A percentile compares a stretch with the other conserved stretches of the same genome.
phyloP scores from a whole-genome alignment of 2,888 invertebrate species.

The Pachymerium ferrugineum region DNA sequence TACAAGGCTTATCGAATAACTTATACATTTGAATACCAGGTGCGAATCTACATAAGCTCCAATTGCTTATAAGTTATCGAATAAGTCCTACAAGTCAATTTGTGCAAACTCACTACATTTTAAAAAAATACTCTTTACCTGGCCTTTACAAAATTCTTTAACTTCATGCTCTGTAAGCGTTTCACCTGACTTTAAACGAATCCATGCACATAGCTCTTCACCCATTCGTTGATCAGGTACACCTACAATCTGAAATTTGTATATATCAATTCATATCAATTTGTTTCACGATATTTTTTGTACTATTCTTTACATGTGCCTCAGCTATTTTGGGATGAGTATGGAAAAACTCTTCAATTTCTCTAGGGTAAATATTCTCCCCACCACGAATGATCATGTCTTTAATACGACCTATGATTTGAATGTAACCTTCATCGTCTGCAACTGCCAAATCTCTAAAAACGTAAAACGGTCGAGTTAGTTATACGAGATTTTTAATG shows the following conservation, averaged over 20 bases:
- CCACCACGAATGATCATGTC: constrained; percentile 54
- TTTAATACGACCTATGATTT: constrained; percentile 52
- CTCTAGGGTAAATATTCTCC: constrained; percentile 54
- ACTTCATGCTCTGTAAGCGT: constrained; percentile 57
- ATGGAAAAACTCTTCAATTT: constrained; percentile 52
- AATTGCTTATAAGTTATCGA: too few species aligned
- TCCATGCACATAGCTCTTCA: constrained; percentile 54
- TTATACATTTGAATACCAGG: too few species aligned
- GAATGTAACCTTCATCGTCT: constrained; percentile 48
- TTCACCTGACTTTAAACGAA: constrained; percentile 55
- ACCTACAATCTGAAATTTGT: constrained; percentile 45
- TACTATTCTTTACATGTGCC: constrained; percentile 49
- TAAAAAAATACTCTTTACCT: constrained; percentile 48
- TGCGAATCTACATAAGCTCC: too few species aligned
- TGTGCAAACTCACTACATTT: too few species aligned
- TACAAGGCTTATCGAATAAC: too few species aligned
- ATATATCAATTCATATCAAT: neutral
- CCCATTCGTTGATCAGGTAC: constrained; percentile 54
- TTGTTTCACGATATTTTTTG: constrained; percentile 46
- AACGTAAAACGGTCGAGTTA: too few species aligned
- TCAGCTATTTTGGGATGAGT: constrained; percentile 51
- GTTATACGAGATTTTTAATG: neutral
- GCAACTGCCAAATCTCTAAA: constrained; percentile 1
- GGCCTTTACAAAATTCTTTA: constrained; percentile 52
- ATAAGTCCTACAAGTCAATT: too few species aligned